Base-by-base conservation (phyloP, 2,888 invertebrate species). In the Tenthredo livida region DNA sequence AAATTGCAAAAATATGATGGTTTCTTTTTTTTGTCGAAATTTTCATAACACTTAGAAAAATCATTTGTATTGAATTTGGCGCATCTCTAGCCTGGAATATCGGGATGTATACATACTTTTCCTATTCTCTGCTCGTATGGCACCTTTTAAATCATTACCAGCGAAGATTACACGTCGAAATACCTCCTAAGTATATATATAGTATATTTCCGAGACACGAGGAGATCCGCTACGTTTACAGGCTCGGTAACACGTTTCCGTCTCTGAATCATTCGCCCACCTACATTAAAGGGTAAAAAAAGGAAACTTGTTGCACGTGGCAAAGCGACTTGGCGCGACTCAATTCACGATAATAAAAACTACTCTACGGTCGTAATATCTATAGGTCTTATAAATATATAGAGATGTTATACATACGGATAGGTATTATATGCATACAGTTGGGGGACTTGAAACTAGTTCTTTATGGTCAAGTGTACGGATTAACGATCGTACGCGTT, bases 221-320 rank as follows among this genome's bases (percentile, higher is more conserved):
- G 43, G 43, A 40, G 72, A 43, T 10, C 67, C 72, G 40, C 72
- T 73, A 73, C 21, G 43, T 43, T 21, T 21, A 21, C n/a, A 21
- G 43, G 40, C 40, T 43, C 72, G 40, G 21, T 40, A n/a, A 40
- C 72, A 40, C 72, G 40, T 72, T 72, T 43, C 37, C 40, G 12
- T 72, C 21, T 33, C 72, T 72, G 72, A 72, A 40, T 72, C 72
- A 72, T 72, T 72, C 72, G 72, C 72, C 43, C 72, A 72, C 40
- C 72, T 72, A 43, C n/a, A n/a, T 25, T 40, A 33, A 37, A 72
- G 21, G 72, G 72, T 9, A 37, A 72, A 72, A 43, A 72, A 72
- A 73, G 43, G 40, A n/a, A 25, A 73, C 72, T 43, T 73, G 72
- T 43, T 73, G 43, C 72, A n/a, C 43, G 72, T 43, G 72, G 40